A percentile compares a stretch with the other conserved stretches of the same genome.
phyloP scores from a whole-genome alignment of 2,113 vertebrate species.

The Jacana jacana region DNA sequence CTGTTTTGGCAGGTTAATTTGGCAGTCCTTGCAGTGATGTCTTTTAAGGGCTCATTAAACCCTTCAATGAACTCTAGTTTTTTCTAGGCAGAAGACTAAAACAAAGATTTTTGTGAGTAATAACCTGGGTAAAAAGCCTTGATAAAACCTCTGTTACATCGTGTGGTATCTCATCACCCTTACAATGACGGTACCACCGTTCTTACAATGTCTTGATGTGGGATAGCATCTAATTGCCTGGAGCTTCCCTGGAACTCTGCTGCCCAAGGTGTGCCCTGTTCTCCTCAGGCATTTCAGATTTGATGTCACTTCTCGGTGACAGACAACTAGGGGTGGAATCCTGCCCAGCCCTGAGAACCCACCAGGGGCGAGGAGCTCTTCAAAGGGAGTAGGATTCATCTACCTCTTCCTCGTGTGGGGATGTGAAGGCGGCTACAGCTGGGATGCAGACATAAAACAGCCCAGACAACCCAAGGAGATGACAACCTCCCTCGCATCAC shows the following conservation, averaged over 20 bases:
- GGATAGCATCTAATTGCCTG: neutral
- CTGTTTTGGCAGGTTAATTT: constrained; percentile 44
- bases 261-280: neutral
- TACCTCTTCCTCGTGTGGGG: neutral
- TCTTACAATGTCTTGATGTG: neutral
- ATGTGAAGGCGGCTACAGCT: neutral
- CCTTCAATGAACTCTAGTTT: neutral
- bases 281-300: accelerated
- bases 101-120: neutral
- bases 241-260: neutral
- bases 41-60: constrained; percentile 19
- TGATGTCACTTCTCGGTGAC: neutral
- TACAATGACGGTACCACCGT: neutral
- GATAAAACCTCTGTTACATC: neutral
- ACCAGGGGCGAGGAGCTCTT: neutral
- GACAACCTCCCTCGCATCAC: neutral
- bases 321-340: neutral
- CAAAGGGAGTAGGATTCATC: neutral
- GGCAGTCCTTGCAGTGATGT: neutral
- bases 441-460: neutral
- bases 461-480: neutral
- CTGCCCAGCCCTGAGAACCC: neutral
- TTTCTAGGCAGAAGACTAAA: neutral
- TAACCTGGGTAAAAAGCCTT: neutral
- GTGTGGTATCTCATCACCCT: neutral